A percentile compares a stretch with the other conserved stretches of the same genome.
Conservation (phyloP, 2,888 invertebrate species). For the Lamproptera curius region DNA sequence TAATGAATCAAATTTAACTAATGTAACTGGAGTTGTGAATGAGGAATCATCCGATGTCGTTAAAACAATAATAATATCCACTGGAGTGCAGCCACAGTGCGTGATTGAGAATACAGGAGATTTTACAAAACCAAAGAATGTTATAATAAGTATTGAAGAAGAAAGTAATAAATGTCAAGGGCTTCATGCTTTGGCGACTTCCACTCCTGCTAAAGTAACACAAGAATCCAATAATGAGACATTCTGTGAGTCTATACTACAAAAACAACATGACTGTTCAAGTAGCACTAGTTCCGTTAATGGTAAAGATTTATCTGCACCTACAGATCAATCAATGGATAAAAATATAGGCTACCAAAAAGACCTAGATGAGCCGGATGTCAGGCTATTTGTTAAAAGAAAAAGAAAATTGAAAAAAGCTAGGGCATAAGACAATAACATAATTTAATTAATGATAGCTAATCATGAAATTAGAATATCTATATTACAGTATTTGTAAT, state of each 20-base stretch:
- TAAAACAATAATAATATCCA: constrained; percentile 53
- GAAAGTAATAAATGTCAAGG: constrained; percentile 3
- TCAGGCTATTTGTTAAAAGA: constrained; percentile 59
- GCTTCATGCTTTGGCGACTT: constrained; percentile 54
- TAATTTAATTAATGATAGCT: too few relatives aligned
- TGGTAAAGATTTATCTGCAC: constrained; percentile 22
- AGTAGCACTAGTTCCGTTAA: constrained; percentile 27
- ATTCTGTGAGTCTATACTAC: background rate
- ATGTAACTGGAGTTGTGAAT: constrained; percentile 22
- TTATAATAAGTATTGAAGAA: background rate
- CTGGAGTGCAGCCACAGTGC: constrained; percentile 42
- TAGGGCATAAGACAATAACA: constrained; percentile 6
- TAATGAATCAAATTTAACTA: constrained; percentile 6
- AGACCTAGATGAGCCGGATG: constrained; percentile 52
- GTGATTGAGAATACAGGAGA: constrained; percentile 15
- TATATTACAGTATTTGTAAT: too few relatives aligned
- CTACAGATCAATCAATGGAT: constrained; percentile 28
- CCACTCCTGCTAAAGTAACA: constrained; percentile 50
- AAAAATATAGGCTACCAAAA: constrained; percentile 27
- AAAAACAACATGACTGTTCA: constrained; percentile 24
- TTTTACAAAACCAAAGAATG: constrained; percentile 1
- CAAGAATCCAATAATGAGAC: background rate
- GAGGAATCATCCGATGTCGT: constrained; percentile 32
- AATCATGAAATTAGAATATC: too few relatives aligned
- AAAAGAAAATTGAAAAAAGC: constrained; percentile 47